Conservation (phyloP, 2,888 invertebrate species). For the Spisula subtruncata region DNA sequence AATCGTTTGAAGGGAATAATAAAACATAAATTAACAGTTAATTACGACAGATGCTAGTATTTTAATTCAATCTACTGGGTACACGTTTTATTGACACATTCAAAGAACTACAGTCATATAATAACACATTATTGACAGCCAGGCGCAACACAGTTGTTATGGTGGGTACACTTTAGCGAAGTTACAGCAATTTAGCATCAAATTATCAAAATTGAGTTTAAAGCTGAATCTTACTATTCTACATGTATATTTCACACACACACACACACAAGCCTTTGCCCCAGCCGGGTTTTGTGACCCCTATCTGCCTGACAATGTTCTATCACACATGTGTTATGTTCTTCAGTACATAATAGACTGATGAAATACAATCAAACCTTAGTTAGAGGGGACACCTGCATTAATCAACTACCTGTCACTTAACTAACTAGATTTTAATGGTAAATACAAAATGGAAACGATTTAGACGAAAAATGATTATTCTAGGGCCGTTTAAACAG, state of each 20-base stretch:
- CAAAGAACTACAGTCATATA: background rate
- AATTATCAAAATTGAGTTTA: background rate
- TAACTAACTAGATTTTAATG: no score
- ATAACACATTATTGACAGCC: background rate
- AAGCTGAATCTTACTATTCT: background rate
- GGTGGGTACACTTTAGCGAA: no score
- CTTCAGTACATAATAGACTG: no score
- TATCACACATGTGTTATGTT: no score
- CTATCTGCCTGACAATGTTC: no score
- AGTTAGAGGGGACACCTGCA: no score
- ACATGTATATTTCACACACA: conserved; percentile 3
- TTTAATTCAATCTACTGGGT: background rate
- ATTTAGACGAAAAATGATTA: no score
- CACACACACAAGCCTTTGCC: background rate
- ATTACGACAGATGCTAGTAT: conserved; percentile 15
- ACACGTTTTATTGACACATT: background rate
- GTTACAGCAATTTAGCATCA: background rate
- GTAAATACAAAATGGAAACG: no score
- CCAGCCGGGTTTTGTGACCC: background rate
- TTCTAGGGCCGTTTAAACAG: no score
- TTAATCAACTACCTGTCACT: no score
- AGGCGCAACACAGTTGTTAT: no score
- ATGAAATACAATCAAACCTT: no score
- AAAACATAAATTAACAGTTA: conserved; percentile 22
- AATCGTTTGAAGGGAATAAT: background rate